Conservation (phyloP, 2,888 invertebrate species). For the Drosophila limbata region DNA sequence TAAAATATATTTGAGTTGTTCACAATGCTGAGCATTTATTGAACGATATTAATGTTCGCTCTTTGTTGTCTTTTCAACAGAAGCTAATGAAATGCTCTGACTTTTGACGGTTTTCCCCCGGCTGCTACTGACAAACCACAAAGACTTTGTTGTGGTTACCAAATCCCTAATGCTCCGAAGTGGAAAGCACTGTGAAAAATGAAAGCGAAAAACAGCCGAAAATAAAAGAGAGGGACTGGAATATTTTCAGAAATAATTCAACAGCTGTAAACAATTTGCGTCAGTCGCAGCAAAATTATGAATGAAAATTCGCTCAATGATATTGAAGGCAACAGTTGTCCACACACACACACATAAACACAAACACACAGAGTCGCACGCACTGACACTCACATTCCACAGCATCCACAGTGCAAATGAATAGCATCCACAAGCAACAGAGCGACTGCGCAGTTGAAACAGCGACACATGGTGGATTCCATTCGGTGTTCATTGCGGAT, state of each 20-base stretch:
- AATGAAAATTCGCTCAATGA: conserved; percentile 45
- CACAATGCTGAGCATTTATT: neutral
- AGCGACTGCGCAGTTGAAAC: conserved; percentile 26
- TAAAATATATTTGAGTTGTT: neutral
- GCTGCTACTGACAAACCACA: neutral
- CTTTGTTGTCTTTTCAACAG: neutral
- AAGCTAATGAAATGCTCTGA: conserved; percentile 1
- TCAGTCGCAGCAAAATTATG: conserved; percentile 25
- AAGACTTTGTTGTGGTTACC: conserved; percentile 35
- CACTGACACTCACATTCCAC: conserved; percentile 7
- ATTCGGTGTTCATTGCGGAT: conserved; percentile 36
- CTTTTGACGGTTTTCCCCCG: neutral
- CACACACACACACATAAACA: conserved; percentile 8
- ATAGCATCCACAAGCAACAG: conserved; percentile 21
- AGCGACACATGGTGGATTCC: conserved; percentile 66
- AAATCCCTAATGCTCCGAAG: neutral
- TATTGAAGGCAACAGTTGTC: conserved; percentile 51
- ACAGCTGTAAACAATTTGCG: conserved; percentile 17
- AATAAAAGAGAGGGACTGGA: conserved; percentile 4
- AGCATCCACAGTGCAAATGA: conserved; percentile 15
- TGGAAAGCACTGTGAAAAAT: conserved; percentile 1
- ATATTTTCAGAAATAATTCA: conserved; percentile 17
- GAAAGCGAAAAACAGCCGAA: conserved; percentile 3
- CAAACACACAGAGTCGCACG: neutral
- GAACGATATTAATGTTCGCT: neutral